These are phyloP conservation scores for Calephelis nemesis DNA, from an alignment of 1,140 invertebrate genomes.

Conservation along the genomic window DNA sequence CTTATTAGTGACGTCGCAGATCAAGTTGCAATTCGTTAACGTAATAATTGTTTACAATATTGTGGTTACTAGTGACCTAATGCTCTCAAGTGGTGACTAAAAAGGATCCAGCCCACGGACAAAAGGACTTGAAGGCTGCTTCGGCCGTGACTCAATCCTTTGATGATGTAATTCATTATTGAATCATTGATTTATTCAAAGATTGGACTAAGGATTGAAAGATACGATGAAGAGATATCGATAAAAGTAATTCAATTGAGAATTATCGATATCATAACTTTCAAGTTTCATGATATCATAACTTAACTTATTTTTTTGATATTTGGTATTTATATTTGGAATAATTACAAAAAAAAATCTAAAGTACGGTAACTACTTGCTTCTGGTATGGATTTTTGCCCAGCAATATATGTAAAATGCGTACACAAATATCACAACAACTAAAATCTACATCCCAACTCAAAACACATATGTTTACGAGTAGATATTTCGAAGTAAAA, in stretches of 20 bases:
- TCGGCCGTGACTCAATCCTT: constrained; percentile 11
- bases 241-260: neutral
- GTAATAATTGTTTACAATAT: constrained; percentile 9
- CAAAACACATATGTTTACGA: no score
- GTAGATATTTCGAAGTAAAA: no score
- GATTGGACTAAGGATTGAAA: neutral
- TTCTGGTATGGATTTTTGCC: no score
- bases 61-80: constrained; percentile 10
- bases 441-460: no score
- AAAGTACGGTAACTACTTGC: no score
- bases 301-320: no score
- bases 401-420: no score
- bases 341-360: no score
- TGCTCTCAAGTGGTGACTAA: constrained; percentile 15
- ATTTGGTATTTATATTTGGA: no score
- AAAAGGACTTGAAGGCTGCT: constrained; percentile 10
- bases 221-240: neutral
- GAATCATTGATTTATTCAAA: constrained; percentile 13
- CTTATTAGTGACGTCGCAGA: neutral
- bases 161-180: constrained; percentile 8
- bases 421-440: no score
- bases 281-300: neutral
- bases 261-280: neutral
- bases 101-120: constrained; percentile 12
- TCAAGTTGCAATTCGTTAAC: constrained; percentile 10